phyloP scores from a whole-genome alignment of 1,140 invertebrate species.

The Eurosta solidaginis region DNA sequence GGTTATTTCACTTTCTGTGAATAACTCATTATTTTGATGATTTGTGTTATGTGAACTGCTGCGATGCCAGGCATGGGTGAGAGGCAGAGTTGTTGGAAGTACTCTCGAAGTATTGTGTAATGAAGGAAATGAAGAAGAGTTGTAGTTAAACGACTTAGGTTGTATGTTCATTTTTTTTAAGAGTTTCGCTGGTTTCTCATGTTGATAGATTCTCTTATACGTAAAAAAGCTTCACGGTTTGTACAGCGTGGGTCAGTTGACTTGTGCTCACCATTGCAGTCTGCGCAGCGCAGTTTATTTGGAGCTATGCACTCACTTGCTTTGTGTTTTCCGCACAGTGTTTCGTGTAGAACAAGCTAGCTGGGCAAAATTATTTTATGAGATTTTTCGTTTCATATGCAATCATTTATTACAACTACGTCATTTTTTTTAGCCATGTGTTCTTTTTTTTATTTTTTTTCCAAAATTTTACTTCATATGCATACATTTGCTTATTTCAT shows the following conservation, averaged over 20 bases:
- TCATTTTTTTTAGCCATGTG: too few relatives aligned
- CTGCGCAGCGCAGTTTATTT: neutral
- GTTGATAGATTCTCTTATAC: neutral
- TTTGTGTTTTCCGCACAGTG: too few relatives aligned
- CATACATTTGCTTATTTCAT: too few relatives aligned
- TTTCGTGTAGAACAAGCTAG: too few relatives aligned
- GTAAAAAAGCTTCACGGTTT: neutral
- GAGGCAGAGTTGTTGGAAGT: too few relatives aligned
- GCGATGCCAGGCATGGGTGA: too few relatives aligned
- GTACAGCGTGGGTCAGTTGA: neutral
- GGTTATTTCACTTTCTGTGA: neutral
- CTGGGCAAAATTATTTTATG: too few relatives aligned
- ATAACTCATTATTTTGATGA: neutral
- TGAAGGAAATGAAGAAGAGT: neutral
- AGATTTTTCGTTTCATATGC: too few relatives aligned
- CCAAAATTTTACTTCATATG: too few relatives aligned
- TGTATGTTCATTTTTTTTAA: neutral
- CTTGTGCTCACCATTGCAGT: neutral
- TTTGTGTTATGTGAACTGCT: neutral
- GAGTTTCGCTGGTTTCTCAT: neutral
- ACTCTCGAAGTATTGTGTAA: neutral
- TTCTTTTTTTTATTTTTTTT: too few relatives aligned
- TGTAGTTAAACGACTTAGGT: neutral
- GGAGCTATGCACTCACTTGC: neutral
- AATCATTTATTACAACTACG: too few relatives aligned